Evolutionary conservation across 2,888 invertebrate genomes (phyloP), one percentile per base, ranked within the genome.

Genomic region (Petrolisthes manimaculis): DNA sequence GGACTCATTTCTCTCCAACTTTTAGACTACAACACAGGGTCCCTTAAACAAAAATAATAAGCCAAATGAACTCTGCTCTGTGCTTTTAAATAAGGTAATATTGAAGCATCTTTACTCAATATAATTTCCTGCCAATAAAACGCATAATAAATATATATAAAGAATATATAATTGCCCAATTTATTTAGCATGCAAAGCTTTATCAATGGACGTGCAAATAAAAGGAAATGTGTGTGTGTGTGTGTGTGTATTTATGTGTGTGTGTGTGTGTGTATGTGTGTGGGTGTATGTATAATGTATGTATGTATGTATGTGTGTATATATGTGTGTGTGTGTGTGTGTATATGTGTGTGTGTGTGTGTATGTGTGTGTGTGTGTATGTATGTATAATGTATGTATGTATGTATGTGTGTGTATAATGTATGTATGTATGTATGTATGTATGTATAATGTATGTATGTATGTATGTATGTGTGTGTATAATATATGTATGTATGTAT

Each of bases 281-380:
- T 80, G 80, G 4, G 24, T 80, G 80, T 80, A 2, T 71, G 9
- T 14, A 74, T 6, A 37, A 37, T 77, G n/a, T n/a, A 6, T 80
- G 56, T 80, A 6, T 55, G 56, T 80, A 6, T 79, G 53, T 55
- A 6, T 80, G 56, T 80, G 24, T 80, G 56, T 55, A 5, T 56
- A 21, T 5, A 56, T 56, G 56, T 77, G 37, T 37, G 9, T 77
- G n/a, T 18, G 24, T 12, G n/a, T 12, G 24, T 74, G n/a, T 12
- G 24, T 71, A 4, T 71, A 4, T n/a, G 71, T 71, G 21, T 71
- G 71, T 71, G 21, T 71, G 71, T 71, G 6, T n/a, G 14, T 71
- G 71, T 71, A 71, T 18, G 71, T 71, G n/a, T 71, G 71, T 71
- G n/a, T 71, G 71, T 71, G n/a, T 71, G 71, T 71, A 71, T 71